Percentiles rank a stretch among this genome's conserved stretches.
These are phyloP conservation scores for Panthera tigris DNA, from an alignment of 2,113 vertebrate genomes.

Conservation along the genomic window DNA sequence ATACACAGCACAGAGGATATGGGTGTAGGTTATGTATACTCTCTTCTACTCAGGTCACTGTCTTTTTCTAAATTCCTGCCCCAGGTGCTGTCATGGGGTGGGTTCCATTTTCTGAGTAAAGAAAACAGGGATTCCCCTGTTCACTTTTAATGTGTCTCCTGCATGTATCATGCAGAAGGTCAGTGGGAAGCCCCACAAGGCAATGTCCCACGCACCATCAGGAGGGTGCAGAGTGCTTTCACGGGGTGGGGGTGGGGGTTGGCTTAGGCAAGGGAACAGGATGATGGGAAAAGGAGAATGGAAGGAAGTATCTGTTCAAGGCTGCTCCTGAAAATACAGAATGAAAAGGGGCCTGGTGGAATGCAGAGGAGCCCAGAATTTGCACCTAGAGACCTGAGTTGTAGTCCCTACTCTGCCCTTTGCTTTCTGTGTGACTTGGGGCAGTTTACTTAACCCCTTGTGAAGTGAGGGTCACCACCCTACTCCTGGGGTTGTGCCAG, in stretches of 20 bases:
- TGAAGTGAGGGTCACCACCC: no score
- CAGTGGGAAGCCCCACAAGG: no score
- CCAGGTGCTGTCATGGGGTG: background rate
- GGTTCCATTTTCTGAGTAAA: background rate
- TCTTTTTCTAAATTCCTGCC: no score
- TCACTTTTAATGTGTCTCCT: background rate
- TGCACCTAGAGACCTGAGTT: background rate
- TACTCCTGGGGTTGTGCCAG: background rate
- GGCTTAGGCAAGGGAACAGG: background rate
- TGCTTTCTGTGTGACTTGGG: background rate
- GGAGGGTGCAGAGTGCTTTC: background rate
- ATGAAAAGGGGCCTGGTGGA: background rate
- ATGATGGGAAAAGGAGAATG: background rate
- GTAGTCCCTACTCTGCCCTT: background rate
- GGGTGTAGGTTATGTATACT: no score
- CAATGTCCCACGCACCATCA: rapidly evolving
- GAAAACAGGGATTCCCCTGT: background rate
- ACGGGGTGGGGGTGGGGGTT: background rate
- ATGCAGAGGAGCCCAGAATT: background rate
- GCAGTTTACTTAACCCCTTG: background rate
- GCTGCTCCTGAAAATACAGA: background rate
- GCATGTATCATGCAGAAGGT: no score
- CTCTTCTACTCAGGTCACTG: no score
- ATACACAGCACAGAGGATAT: no score
- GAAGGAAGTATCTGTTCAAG: no score